Evolutionary conservation across 2,113 vertebrate genomes (phyloP), one percentile per base, ranked within the genome.

Genomic region (Cnemophilus loriae): DNA sequence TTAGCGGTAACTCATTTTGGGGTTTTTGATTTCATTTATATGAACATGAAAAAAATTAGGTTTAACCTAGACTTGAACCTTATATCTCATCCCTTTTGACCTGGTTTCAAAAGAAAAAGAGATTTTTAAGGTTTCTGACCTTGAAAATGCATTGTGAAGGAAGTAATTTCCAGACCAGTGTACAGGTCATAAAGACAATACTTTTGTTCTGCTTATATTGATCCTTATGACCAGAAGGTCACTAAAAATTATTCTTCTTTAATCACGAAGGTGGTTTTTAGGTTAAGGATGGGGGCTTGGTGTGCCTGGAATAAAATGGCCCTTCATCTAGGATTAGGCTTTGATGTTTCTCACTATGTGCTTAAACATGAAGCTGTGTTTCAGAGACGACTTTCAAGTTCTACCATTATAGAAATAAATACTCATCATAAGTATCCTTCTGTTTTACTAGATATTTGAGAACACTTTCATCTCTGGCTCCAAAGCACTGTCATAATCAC

Each of bases 1-100:
- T 97, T 97, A 97, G 88, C 76, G 96, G 46, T 97, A 97, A 97
- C 56, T 97, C 61, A 95, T 95, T 95, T 87, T 91, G 80, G 83
- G 1, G 9, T 28, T 75, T 85, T 74, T 63, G 52, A 90, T 91
- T 87, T 59, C 55, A 80, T 96, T 97, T 95, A 59, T 93, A 44
- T 19, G 50, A 94, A 90, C 55, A 93, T 44, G 75, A 89, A 80
- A 83, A 95, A 94, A 96, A n/a, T 5, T 27, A 96, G 94, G 83
- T 79, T 89, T 95, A 96, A 85, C 82, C 87, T 55, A 16, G 49
- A 76, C 89, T 71, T 91, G 71, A 95, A 87, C 75, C 17, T 92
- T 91, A 8, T 49, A 49, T 55, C 56, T 95, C 60, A 82, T 79
- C 19, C 17, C 84, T 94, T 95, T 82, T 75, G 53, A 87, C 28